phyloP scores from a whole-genome alignment of 2,113 vertebrate species.

The Muscicapa adusta region DNA sequence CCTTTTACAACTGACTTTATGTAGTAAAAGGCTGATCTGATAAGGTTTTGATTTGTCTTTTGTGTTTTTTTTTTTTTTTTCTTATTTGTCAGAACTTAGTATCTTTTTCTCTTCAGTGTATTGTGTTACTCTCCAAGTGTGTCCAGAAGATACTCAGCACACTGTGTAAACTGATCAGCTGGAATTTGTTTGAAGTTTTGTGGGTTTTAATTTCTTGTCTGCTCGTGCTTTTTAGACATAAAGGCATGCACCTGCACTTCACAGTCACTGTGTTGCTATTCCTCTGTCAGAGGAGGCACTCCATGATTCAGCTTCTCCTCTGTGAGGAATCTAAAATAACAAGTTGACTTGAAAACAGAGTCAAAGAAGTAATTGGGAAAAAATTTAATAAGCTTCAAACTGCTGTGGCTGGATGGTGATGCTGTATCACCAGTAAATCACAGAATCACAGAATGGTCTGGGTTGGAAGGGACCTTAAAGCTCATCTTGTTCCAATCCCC shows the following conservation, averaged over 20 bases:
- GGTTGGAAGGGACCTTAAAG: background rate
- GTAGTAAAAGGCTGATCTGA: background rate
- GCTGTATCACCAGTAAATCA: background rate
- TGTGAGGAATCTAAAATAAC: background rate
- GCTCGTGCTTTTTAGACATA: background rate
- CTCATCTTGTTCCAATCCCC: background rate
- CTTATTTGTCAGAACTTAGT: background rate
- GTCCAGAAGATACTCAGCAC: background rate
- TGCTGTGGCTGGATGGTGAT: background rate
- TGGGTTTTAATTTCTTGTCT: background rate
- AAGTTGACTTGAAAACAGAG: background rate
- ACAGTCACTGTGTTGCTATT: background rate
- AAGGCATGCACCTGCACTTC: background rate
- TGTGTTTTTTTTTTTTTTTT: background rate
- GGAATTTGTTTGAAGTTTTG: background rate
- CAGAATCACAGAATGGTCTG: background rate
- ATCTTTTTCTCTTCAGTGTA: background rate
- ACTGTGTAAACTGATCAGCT: background rate
- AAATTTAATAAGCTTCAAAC: background rate
- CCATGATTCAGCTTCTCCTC: background rate
- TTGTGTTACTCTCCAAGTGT: background rate
- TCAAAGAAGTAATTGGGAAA: background rate
- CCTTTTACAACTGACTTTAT: background rate
- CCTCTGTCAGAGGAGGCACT: background rate
- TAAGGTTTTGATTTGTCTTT: background rate